Evolutionary conservation across 2,113 vertebrate genomes (phyloP).

Genomic region (Sinocyclocheilus rhinocerous): DNA sequence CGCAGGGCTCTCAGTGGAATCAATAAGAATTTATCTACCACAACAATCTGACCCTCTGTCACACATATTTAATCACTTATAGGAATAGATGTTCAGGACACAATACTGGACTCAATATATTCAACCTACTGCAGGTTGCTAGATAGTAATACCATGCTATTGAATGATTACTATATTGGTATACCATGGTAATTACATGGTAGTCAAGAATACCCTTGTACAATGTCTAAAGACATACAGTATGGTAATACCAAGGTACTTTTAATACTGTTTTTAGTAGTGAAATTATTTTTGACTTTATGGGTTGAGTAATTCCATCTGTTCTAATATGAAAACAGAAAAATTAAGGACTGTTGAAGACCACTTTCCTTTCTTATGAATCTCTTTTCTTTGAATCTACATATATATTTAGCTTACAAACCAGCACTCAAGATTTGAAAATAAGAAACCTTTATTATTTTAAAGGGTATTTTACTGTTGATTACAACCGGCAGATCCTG

Average conservation of each 20-base stretch:
- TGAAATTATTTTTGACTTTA: too few species aligned
- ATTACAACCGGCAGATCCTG: constrained; percentile 59
- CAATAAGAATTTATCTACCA: neutral
- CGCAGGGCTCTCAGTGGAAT: constrained; percentile 5
- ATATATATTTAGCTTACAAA: too few species aligned
- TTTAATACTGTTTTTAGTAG: too few species aligned
- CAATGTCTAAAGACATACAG: neutral
- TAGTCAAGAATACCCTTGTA: neutral
- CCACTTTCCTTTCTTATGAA: too few species aligned
- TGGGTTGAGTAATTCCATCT: too few species aligned
- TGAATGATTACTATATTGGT: neutral
- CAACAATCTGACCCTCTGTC: constrained; percentile 9
- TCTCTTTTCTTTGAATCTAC: too few species aligned
- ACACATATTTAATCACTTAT: neutral
- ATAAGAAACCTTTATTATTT: constrained; percentile 28
- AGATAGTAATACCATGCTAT: neutral
- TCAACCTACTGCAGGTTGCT: neutral
- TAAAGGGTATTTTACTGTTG: constrained; percentile 60
- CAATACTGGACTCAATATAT: neutral
- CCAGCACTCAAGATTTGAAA: neutral
- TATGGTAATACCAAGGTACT: neutral
- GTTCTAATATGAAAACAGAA: too few species aligned
- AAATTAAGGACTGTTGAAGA: too few species aligned
- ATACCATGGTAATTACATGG: neutral
- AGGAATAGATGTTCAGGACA: neutral